These are phyloP conservation scores for Shargacucullia verbasci DNA, from an alignment of 2,888 invertebrate genomes.

Conservation along the genomic window DNA sequence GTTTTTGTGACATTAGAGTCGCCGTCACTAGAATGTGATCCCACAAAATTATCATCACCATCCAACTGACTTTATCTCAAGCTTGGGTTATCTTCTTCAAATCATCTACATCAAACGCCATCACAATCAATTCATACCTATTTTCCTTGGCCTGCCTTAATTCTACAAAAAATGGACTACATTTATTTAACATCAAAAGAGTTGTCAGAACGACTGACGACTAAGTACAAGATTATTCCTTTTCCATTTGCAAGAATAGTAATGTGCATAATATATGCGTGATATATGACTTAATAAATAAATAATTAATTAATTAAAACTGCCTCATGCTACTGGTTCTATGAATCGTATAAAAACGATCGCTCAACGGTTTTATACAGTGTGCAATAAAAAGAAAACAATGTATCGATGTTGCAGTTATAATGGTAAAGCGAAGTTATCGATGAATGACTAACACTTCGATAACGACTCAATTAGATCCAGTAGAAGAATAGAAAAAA, in stretches of 20 bases:
- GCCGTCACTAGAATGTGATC: no score
- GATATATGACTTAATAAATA: constrained; percentile 46
- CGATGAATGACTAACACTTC: not conserved
- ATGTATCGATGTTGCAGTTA: constrained; percentile 18
- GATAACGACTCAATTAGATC: not conserved
- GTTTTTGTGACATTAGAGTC: no score
- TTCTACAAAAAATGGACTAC: no score
- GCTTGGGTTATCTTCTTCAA: no score
- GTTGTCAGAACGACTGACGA: constrained; percentile 14
- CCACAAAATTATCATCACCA: no score
- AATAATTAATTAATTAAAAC: constrained; percentile 46
- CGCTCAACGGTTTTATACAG: constrained; percentile 19
- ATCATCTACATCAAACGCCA: no score
- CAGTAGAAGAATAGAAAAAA: not conserved
- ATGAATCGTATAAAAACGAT: constrained; percentile 45
- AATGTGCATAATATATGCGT: constrained; percentile 39
- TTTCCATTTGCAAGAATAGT: constrained; percentile 16
- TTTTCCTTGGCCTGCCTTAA: no score
- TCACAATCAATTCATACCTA: no score
- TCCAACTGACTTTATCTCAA: no score
- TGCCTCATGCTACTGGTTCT: constrained; percentile 34
- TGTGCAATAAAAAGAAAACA: constrained; percentile 45
- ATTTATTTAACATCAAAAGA: constrained; percentile 27
- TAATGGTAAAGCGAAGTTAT: not conserved
- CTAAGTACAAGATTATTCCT: constrained; percentile 1